Conservation (phyloP, 2,888 invertebrate genomes). For the Brachyptera risi region DNA sequence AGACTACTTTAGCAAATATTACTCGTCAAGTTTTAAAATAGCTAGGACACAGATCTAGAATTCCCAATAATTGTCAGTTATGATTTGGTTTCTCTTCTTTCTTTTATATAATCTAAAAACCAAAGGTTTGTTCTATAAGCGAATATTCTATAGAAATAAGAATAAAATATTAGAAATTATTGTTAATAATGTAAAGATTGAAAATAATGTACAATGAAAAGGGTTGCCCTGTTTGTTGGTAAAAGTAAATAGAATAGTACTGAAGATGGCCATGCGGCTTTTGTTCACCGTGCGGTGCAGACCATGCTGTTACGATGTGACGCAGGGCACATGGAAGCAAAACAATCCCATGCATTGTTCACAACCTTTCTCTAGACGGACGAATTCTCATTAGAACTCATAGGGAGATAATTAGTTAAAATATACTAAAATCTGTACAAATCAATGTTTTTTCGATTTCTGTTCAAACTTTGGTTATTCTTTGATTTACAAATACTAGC, state of each 20-base stretch:
- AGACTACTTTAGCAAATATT: not conserved
- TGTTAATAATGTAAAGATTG: not conserved
- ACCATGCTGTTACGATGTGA: no score
- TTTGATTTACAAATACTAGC: no score
- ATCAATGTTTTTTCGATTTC: no score
- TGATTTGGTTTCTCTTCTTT: no score
- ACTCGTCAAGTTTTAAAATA: not conserved
- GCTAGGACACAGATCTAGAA: not conserved
- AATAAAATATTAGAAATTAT: not conserved
- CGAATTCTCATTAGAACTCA: slow-evolving; percentile 4
- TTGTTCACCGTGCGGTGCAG: no score
- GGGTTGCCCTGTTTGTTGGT: no score
- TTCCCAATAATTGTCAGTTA: not conserved
- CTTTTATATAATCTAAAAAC: slow-evolving; percentile 2
- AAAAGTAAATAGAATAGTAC: no score
- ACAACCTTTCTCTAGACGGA: slow-evolving; percentile 1
- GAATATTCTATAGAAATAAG: not conserved
- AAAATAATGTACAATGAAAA: no score
- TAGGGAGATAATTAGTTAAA: not conserved
- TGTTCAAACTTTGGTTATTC: no score
- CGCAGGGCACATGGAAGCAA: no score
- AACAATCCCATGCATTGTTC: no score
- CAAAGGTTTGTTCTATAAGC: slow-evolving; percentile 4
- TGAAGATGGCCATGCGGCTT: no score
- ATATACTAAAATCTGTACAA: slow-evolving; percentile 13